Conservation (phyloP, 1,140 invertebrate species). For the Nebria ingens region DNA sequence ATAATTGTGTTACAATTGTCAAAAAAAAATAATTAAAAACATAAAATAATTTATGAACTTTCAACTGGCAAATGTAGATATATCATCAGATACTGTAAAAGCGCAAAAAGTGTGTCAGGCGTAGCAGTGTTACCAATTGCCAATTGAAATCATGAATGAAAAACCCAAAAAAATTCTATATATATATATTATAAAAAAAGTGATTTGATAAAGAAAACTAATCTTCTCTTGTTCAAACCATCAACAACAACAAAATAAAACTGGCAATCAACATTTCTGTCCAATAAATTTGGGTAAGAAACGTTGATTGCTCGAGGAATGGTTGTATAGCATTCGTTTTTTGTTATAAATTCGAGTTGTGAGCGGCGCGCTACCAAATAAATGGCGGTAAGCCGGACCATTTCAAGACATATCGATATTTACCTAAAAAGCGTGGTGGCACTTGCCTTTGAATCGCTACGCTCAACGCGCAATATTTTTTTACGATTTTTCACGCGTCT, state of each 20-base stretch:
- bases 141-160: neutral
- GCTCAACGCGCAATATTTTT: conserved; percentile 6
- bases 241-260: neutral
- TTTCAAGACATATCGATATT: conserved; percentile 34
- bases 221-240: neutral
- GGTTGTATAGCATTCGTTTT: no score
- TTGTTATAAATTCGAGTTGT: neutral
- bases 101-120: neutral
- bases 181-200: no score
- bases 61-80: conserved; percentile 1
- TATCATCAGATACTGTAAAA: neutral
- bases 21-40: conserved; percentile 1
- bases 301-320: no score
- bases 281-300: no score
- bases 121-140: neutral
- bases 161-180: neutral
- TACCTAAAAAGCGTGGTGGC: neutral
- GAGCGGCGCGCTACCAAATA: conserved; percentile 17
- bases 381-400: conserved; percentile 28
- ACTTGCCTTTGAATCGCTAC: no score
- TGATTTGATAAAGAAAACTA: no score
- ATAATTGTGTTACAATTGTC: neutral
- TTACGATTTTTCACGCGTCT: neutral
- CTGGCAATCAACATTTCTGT: no score
- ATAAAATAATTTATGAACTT: neutral